These are phyloP conservation scores for Panzeria rudis DNA, from an alignment of 2,888 invertebrate genomes.

Conservation along the genomic window DNA sequence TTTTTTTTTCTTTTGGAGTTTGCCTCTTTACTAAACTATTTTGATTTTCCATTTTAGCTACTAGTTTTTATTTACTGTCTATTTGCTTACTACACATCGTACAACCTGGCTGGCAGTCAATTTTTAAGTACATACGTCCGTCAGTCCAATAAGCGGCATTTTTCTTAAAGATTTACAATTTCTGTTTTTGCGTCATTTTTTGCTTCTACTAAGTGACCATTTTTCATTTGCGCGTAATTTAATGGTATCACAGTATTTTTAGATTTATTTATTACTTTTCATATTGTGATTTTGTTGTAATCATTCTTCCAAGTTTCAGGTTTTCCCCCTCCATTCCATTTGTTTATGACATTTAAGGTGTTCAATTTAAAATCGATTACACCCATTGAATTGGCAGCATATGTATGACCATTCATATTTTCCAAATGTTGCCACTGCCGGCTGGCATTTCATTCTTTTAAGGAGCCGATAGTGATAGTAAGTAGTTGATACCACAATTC, in stretches of 20 bases:
- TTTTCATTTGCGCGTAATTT: constrained; percentile 69
- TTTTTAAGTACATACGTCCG: constrained; percentile 10
- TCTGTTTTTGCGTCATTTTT: constrained; percentile 25
- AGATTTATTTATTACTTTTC: constrained; percentile 72
- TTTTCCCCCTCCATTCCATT: constrained; percentile 40
- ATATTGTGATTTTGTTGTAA: constrained; percentile 67
- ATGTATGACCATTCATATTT: constrained; percentile 55
- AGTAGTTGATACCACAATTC: neutral
- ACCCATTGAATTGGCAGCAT: constrained; percentile 64
- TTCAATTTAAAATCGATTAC: constrained; percentile 73
- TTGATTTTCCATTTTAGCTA: constrained; percentile 57
- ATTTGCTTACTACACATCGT: constrained; percentile 10
- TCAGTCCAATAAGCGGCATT: constrained; percentile 58
- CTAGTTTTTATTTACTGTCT: constrained; percentile 59
- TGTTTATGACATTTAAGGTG: constrained; percentile 73
- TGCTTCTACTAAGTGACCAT: constrained; percentile 41
- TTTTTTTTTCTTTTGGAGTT: constrained; percentile 3
- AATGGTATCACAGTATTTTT: constrained; percentile 70
- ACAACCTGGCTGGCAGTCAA: neutral
- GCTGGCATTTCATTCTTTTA: constrained; percentile 12
- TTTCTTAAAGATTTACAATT: constrained; percentile 66
- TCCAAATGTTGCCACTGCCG: constrained; percentile 4
- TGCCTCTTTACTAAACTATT: constrained; percentile 17
- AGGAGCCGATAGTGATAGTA: constrained; percentile 46
- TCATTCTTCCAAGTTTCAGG: constrained; percentile 61